Percentiles rank a stretch among this genome's conserved stretches.
Evolutionary conservation across 2,888 invertebrate species (phyloP).

Genomic region (Melanophora roralis): DNA sequence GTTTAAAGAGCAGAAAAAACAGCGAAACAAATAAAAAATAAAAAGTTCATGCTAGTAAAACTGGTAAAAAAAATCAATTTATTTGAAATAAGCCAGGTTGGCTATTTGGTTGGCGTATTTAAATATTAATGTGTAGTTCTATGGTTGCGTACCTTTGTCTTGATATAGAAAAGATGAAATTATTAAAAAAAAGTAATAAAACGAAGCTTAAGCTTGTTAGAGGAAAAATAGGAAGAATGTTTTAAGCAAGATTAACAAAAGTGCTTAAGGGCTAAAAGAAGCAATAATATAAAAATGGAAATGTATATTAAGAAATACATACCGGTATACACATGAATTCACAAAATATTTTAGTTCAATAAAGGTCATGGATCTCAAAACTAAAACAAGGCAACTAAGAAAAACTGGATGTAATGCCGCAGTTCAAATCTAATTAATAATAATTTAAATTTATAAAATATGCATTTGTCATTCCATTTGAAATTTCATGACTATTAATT

Average conservation of each 20-base stretch:
- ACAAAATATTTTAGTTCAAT: constrained; percentile 27
- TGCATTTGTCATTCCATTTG: too few relatives aligned
- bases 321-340: too few relatives aligned
- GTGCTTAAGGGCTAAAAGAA: too few relatives aligned
- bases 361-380: constrained; percentile 50
- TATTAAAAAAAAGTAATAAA: too few relatives aligned
- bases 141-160: constrained; percentile 5
- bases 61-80: constrained; percentile 26
- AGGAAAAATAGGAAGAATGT: too few relatives aligned
- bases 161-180: too few relatives aligned
- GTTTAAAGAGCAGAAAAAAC: not conserved
- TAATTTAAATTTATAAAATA: too few relatives aligned
- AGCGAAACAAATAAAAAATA: not conserved
- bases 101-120: not conserved
- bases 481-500: too few relatives aligned
- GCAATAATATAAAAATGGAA: too few relatives aligned
- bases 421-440: constrained; percentile 7
- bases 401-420: not conserved
- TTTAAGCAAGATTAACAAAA: too few relatives aligned
- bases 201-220: too few relatives aligned
- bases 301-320: too few relatives aligned
- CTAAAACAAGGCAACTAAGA: not conserved
- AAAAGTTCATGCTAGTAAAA: not conserved
- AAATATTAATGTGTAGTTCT: constrained; percentile 23
- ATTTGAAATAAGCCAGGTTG: constrained; percentile 24